Conservation (phyloP, 92 coral and sea anemone species). For the Phenganax marumi region DNA sequence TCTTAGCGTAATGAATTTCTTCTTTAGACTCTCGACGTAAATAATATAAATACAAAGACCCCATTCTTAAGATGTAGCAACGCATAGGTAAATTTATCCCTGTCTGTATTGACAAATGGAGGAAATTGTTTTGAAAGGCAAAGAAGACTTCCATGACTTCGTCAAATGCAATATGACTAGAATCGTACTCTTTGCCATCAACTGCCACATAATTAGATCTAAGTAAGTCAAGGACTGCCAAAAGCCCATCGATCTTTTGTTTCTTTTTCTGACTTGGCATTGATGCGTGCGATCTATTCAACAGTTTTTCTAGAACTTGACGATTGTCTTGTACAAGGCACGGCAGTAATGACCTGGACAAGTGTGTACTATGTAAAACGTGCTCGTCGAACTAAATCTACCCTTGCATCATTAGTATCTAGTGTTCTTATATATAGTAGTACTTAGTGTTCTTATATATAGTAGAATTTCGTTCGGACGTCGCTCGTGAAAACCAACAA, state of each 20-base stretch:
- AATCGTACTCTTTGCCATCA: conserved; percentile 16
- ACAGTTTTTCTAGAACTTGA: no score
- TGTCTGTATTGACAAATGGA: conserved; percentile 26
- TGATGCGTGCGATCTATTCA: not conserved
- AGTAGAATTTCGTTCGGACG: no score
- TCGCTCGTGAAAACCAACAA: no score
- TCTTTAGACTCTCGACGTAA: conserved; percentile 23
- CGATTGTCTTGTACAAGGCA: no score
- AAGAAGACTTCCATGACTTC: conserved; percentile 25
- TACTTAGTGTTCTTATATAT: no score
- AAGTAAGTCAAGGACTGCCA: conserved; percentile 41
- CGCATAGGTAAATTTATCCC: conserved; percentile 31
- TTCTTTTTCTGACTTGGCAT: not conserved
- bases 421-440: no score
- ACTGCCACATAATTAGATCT: conserved; percentile 29
- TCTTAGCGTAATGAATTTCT: conserved; percentile 27
- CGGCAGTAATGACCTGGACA: no score
- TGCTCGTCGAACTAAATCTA: no score
- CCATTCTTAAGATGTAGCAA: conserved; percentile 37
- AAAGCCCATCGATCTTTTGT: conserved; percentile 9
- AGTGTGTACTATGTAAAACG: no score
- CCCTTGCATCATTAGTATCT: no score
- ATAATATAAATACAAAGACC: conserved; percentile 39
- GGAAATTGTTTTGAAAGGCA: conserved; percentile 1
- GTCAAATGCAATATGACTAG: not conserved